These are phyloP conservation scores for Acrossocheilus wenchowensis DNA, from an alignment of 2,797 vertebrate species.

Conservation along the genomic window DNA sequence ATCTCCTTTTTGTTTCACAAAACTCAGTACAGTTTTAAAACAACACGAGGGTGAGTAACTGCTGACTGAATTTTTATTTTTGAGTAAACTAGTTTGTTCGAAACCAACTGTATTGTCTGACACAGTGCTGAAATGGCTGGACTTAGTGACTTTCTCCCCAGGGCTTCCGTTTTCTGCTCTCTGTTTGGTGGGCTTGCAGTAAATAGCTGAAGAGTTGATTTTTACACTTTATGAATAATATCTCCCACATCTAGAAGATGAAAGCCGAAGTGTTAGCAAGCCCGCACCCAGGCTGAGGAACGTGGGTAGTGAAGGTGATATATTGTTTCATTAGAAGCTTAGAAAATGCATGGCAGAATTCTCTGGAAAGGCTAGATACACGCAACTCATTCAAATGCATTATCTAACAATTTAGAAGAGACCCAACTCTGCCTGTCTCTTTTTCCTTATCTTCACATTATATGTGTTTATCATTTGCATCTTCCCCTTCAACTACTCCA, in stretches of 20 bases:
- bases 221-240: slow-evolving; percentile 55
- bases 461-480: slow-evolving; percentile 43
- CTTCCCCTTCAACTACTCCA: slow-evolving; percentile 1
- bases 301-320: slow-evolving; percentile 56
- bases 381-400: slow-evolving; percentile 52
- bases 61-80: neutral
- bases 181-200: slow-evolving; percentile 17
- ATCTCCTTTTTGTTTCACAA: neutral
- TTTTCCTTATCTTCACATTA: slow-evolving; percentile 17
- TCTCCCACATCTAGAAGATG: slow-evolving; percentile 57
- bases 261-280: slow-evolving; percentile 56
- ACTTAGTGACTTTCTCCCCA: slow-evolving; percentile 16
- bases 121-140: neutral
- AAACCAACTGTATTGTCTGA: slow-evolving; percentile 7
- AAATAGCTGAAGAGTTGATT: slow-evolving; percentile 50
- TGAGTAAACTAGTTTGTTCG: neutral
- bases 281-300: slow-evolving; percentile 32
- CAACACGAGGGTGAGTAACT: neutral
- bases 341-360: slow-evolving; percentile 51
- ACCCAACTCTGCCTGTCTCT: slow-evolving; percentile 1
- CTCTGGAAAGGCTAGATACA: slow-evolving; percentile 23
- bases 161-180: neutral
- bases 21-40: neutral
- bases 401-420: slow-evolving; percentile 57
- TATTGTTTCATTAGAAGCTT: slow-evolving; percentile 60